phyloP scores from a whole-genome alignment of 2,113 vertebrate genomes.

The Proteles cristata region DNA sequence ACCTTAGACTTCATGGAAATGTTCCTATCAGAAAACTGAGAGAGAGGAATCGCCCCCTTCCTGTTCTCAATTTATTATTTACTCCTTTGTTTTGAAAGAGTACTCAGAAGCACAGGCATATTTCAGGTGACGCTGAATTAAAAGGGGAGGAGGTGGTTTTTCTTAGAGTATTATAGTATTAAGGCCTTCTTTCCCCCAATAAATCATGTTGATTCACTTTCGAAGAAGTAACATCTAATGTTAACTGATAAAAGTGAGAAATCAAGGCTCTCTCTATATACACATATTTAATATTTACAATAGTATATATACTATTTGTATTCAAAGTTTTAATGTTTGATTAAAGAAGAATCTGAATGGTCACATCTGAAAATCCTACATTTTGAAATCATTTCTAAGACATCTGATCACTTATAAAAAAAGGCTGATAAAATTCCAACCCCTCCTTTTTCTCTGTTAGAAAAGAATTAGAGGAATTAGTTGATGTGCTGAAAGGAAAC shows the following conservation, averaged over 20 bases:
- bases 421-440: background rate
- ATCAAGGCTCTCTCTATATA: background rate
- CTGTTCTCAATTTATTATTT: background rate
- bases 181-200: background rate
- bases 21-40: background rate
- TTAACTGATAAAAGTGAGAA: background rate
- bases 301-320: background rate
- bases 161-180: background rate
- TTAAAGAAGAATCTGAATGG: background rate
- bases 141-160: background rate
- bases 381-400: slow-evolving; percentile 68
- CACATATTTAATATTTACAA: background rate
- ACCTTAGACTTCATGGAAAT: background rate
- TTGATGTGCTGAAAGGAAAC: background rate
- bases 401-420: background rate
- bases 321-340: slow-evolving; percentile 43
- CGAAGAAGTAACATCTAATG: slow-evolving; percentile 29
- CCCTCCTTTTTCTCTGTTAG: background rate
- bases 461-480: background rate
- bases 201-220: background rate
- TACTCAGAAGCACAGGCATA: background rate
- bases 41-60: background rate
- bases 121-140: background rate
- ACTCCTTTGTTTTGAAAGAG: background rate
- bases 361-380: slow-evolving; percentile 10